Base-by-base conservation (phyloP, 2,888 invertebrate genomes). In the Apotomis capreana region DNA sequence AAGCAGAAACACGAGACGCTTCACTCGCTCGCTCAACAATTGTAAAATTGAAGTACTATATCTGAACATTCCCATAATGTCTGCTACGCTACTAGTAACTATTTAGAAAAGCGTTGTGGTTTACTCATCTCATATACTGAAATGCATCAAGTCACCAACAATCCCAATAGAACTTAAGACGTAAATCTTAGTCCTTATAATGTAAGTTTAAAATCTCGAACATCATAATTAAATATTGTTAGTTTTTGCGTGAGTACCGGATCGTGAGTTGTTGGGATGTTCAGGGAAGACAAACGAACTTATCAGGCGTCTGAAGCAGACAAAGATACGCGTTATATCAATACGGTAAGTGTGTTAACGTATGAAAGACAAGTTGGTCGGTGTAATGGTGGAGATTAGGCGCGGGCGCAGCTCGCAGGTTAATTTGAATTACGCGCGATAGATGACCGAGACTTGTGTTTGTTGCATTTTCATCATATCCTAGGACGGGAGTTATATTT, bases 191-290 rank as follows among this genome's bases (percentile, higher is more conserved):
- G 9, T 49, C 10, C 49, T 10, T 12, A 10, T 3, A 49, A 10
- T 49, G 9, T 49, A 49, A 49, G 9, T 10, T 49, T 9, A 3
- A 49, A 49, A 10, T 49, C 9, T 9, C 3, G 49, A 49, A 49
- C 9, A 49, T 6, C 44, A 49, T 9, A 0, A 49, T 9, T 6
- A 4, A 9, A 49, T 10, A 2, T 49, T 49, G 9, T 9, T 10
- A 49, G 49, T 49, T 49, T 49, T 40, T 13, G 57, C 5, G 40
- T 6, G 6, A 13, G 9, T 8, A 10, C n/a, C 40, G 60, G n/a
- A 26, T 57, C 59, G 70, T 70, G 70, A 70, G 70, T 52, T 37
- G 26, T 46, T 63, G 54, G 40, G 69, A 63, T 69, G 68, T 60
- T 51, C 57, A 40, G 69, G n/a, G 13, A 40, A 13, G 12, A 49